Conservation (phyloP, 2,113 vertebrate genomes). For the Sus scrofa region T2T-Sscrofa CM000816.6:94966001-94966500, state of each 20-base stretch:
- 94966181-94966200: neutral
- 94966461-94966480: neutral
- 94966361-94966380: neutral
- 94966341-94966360: neutral
- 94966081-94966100: constrained; percentile 63
- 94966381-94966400: neutral
- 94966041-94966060: constrained; percentile 65
- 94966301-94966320: neutral
- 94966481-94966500: neutral
- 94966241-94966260: neutral
- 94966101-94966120: constrained; percentile 55
- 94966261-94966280: accelerated
- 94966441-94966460: neutral
- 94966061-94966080: constrained; percentile 71
- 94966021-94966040: constrained; percentile 66
- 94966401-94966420: neutral
- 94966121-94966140: neutral
- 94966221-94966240: constrained; percentile 25
- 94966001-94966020: constrained; percentile 44
- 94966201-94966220: constrained; percentile 61
- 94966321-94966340: neutral
- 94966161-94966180: neutral
- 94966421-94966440: neutral
- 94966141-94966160: neutral
- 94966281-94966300: neutral